Evolutionary conservation across 1,140 invertebrate genomes (phyloP).

Genomic region (Melipona quadrifasciata): DNA sequence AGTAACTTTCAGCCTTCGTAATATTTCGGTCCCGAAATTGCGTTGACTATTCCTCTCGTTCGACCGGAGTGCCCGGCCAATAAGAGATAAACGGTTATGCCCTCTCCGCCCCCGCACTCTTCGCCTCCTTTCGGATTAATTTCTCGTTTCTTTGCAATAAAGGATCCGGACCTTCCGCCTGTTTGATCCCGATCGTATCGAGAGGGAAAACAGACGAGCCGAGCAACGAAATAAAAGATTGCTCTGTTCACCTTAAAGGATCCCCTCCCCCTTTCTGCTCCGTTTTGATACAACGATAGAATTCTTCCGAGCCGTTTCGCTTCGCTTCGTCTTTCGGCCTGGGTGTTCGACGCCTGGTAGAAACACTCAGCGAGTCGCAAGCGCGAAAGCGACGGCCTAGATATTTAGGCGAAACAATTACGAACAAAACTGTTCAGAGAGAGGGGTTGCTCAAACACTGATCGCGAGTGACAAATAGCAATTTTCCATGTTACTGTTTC

Average conservation of each 20-base stretch:
- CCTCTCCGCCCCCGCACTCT: neutral
- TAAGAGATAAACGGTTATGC: constrained; percentile 14
- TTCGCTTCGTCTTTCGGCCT: neutral
- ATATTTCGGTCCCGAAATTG: constrained; percentile 18
- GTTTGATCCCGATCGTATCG: constrained; percentile 39
- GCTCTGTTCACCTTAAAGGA: constrained; percentile 1
- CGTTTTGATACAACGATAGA: neutral
- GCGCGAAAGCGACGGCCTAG: neutral
- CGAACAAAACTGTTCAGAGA: neutral
- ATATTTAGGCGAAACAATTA: neutral
- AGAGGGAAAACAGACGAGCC: constrained; percentile 37
- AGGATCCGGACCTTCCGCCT: constrained; percentile 29
- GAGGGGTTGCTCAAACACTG: neutral
- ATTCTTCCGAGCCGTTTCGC: constrained; percentile 6
- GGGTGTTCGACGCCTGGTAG: neutral
- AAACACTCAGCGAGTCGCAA: neutral
- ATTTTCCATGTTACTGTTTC: neutral
- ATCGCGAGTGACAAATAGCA: too few relatives aligned
- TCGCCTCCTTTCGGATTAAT: constrained; percentile 57
- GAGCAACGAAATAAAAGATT: constrained; percentile 22
- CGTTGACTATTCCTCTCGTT: neutral
- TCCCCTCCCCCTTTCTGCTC: constrained; percentile 8
- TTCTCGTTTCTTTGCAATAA: constrained; percentile 52
- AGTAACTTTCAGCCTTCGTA: constrained; percentile 10
- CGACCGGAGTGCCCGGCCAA: neutral